phyloP scores from a whole-genome alignment of 2,113 vertebrate genomes.

The Sapajus apella region DNA sequence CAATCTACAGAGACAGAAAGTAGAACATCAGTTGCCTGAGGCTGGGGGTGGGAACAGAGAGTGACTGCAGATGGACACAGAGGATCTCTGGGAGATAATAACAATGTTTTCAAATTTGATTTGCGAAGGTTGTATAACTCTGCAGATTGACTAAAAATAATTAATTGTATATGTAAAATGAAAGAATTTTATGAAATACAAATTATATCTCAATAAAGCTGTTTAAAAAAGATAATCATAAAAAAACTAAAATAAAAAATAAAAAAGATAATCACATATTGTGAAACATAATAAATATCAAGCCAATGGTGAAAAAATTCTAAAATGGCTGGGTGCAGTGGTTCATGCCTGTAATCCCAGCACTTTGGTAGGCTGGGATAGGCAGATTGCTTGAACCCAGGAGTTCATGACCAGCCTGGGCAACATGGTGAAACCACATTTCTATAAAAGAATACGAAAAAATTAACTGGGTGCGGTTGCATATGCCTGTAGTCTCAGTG shows the following conservation, averaged over 20 bases:
- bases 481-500: no score
- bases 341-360: no score
- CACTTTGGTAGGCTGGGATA: no score
- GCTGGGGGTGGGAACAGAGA: background rate
- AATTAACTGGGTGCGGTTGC: no score
- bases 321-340: no score
- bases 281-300: background rate
- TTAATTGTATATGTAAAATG: background rate
- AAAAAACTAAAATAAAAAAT: background rate
- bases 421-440: no score
- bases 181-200: background rate
- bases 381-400: no score
- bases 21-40: background rate
- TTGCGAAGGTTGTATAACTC: background rate
- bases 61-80: no score
- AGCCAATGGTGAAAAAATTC: background rate
- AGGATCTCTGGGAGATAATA: background rate
- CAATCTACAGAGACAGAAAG: background rate
- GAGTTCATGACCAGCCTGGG: no score
- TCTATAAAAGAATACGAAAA: no score
- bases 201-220: background rate
- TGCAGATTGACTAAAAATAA: background rate
- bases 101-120: background rate
- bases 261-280: background rate
- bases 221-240: background rate